Conservation (phyloP, 2,797 vertebrate species). For the Paguma larvata region DNA sequence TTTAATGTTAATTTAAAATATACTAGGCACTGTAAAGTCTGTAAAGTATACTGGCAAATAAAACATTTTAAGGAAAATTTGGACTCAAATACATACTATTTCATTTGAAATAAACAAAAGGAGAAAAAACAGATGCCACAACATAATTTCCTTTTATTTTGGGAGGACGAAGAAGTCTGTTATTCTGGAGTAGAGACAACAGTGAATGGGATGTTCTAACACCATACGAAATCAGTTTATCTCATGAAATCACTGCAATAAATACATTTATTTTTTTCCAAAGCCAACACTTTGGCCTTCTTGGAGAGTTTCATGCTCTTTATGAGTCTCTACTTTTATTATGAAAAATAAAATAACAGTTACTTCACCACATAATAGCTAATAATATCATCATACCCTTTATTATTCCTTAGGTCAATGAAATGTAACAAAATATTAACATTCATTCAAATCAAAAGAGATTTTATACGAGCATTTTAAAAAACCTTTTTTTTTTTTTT, state of each 20-base stretch:
- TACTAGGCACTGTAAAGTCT: neutral
- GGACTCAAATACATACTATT: conserved; percentile 23
- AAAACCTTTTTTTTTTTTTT: neutral
- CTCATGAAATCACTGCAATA: conserved; percentile 1
- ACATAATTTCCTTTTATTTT: neutral
- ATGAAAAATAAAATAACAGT: conserved; percentile 39
- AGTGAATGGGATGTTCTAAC: neutral
- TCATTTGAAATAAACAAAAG: conserved; percentile 50
- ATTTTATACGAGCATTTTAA: neutral
- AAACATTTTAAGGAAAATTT: conserved; percentile 60
- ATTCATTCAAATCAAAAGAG: conserved; percentile 37
- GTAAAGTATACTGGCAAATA: conserved; percentile 5
- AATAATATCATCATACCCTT: conserved; percentile 12
- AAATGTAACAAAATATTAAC: conserved; percentile 33
- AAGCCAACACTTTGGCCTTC: neutral
- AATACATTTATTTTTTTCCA: neutral
- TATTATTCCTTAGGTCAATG: conserved; percentile 46
- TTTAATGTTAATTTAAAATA: conserved; percentile 69
- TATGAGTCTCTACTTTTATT: neutral
- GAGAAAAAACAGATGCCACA: conserved; percentile 23
- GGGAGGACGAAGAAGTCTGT: neutral
- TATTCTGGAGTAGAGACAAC: neutral
- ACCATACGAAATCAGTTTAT: neutral
- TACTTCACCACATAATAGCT: neutral
- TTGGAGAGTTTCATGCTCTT: neutral